These are phyloP conservation scores for Drosophila biarmipes DNA, from an alignment of 1,140 invertebrate species.

Conservation along the genomic window DNA sequence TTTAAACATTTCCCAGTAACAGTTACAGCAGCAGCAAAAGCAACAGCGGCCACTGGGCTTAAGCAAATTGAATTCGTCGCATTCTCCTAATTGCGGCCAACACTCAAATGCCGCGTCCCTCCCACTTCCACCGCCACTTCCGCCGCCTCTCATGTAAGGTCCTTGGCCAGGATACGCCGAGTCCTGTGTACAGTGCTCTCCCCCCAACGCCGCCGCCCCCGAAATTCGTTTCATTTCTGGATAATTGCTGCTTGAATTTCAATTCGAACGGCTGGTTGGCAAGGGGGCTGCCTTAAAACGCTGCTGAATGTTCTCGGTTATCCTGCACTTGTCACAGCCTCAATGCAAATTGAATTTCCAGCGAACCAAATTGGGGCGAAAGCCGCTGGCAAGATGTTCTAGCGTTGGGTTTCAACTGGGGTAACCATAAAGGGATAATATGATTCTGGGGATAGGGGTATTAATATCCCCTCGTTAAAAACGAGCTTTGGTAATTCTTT, in stretches of 20 bases:
- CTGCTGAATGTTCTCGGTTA: constrained; percentile 30
- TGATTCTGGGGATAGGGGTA: neutral
- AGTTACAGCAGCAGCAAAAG: constrained; percentile 17
- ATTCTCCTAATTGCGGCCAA: constrained; percentile 72
- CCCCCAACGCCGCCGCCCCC: neutral
- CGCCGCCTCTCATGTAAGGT: constrained; percentile 33
- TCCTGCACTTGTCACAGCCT: constrained; percentile 43
- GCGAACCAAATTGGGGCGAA: constrained; percentile 18
- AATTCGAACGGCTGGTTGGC: constrained; percentile 61
- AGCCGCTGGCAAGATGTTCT: constrained; percentile 24
- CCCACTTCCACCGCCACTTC: constrained; percentile 4
- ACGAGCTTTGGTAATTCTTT: neutral
- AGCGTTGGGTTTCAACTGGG: neutral
- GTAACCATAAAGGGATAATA: neutral
- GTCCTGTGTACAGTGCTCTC: constrained; percentile 4
- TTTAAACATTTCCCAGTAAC: constrained; percentile 63
- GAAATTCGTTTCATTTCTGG: constrained; percentile 61
- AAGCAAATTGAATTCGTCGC: constrained; percentile 78
- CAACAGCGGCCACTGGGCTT: constrained; percentile 42
- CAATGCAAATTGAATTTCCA: constrained; percentile 53
- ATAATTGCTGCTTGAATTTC: constrained; percentile 83
- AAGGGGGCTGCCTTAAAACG: constrained; percentile 31
- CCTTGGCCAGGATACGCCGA: constrained; percentile 38
- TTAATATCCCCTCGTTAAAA: neutral
- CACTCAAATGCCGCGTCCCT: constrained; percentile 56